phyloP scores from a whole-genome alignment of 2,113 vertebrate genomes.

The Eira barbara region DNA sequence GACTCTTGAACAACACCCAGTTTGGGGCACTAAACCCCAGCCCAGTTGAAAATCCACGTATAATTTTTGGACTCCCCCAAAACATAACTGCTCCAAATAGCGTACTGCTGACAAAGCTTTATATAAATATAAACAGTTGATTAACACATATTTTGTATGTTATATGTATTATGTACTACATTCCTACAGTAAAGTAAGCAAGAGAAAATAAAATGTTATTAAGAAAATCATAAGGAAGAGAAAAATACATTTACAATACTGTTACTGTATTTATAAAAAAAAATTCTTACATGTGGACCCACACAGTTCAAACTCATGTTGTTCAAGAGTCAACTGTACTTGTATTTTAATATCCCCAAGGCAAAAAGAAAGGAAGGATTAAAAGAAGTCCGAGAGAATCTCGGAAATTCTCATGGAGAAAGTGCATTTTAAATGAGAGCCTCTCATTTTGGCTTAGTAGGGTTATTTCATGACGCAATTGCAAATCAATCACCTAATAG shows the following conservation, averaged over 20 bases:
- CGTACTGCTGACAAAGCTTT: not conserved
- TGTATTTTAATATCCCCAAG: conserved; percentile 5
- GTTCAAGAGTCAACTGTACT: not conserved
- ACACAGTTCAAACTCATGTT: not conserved
- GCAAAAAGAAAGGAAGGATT: not conserved
- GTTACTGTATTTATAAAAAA: not conserved
- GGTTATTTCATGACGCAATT: conserved; percentile 28
- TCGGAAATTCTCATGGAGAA: not conserved
- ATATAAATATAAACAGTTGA: not conserved
- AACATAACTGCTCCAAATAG: not conserved
- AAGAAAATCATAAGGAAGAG: not conserved
- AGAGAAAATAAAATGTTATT: not conserved
- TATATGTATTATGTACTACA: not conserved
- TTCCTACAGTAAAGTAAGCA: not conserved
- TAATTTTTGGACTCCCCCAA: not conserved
- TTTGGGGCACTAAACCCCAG: not conserved
- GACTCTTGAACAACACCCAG: not conserved
- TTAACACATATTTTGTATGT: not conserved
- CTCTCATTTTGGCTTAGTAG: not conserved
- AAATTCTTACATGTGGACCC: not conserved
- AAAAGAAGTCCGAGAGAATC: not conserved
- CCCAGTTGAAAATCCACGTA: not conserved
- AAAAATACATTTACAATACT: not conserved
- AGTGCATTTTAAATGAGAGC: conserved; percentile 37
- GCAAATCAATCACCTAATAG: conserved; percentile 54